Base-by-base conservation (phyloP, 92 coral and sea anemone species). In the Epizoanthus stellaris region DNA sequence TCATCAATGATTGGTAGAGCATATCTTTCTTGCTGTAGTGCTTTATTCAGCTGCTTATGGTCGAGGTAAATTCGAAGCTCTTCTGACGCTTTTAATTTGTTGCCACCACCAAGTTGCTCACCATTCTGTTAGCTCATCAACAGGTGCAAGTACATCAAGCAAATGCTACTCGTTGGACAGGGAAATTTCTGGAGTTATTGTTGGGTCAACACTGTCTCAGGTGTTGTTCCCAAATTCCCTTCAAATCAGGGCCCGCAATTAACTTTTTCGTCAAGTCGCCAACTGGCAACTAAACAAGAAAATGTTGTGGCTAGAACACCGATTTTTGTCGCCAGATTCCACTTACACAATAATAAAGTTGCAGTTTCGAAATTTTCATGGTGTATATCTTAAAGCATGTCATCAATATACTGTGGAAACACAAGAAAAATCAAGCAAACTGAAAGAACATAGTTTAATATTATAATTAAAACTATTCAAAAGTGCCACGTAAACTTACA, bases 331-430 rank as follows among this genome's bases (percentile, higher is more conserved):
- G n/a, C n/a, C n/a, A n/a, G n/a, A n/a, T n/a, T n/a, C n/a, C n/a
- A n/a, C n/a, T n/a, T n/a, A n/a, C n/a, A n/a, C n/a, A 67, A 90
- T 89, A 12, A 80, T 85, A 12, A 89, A 70, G 89, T 87, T 53
- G 89, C 87, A 53, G 90, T 89, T 30, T 92, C 92, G 6, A 89
- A 83, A 56, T 92, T n/a, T n/a, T n/a, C n/a, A n/a, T n/a, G n/a
- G n/a, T n/a, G n/a, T n/a, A n/a, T n/a, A n/a, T n/a, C n/a, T n/a
- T n/a, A n/a, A n/a, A n/a, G n/a, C n/a, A n/a, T n/a, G n/a, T n/a
- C n/a, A n/a, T n/a, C n/a, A 91, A 81, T 89, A 89, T 66, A 73
- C 72, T 45, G n/a, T n/a, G n/a, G n/a, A n/a, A n/a, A n/a, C n/a
- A n/a, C n/a, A n/a, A n/a, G n/a, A n/a, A n/a, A n/a, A n/a, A n/a